Conservation (phyloP, 2,113 vertebrate species). For the Pao palembangensis region DNA sequence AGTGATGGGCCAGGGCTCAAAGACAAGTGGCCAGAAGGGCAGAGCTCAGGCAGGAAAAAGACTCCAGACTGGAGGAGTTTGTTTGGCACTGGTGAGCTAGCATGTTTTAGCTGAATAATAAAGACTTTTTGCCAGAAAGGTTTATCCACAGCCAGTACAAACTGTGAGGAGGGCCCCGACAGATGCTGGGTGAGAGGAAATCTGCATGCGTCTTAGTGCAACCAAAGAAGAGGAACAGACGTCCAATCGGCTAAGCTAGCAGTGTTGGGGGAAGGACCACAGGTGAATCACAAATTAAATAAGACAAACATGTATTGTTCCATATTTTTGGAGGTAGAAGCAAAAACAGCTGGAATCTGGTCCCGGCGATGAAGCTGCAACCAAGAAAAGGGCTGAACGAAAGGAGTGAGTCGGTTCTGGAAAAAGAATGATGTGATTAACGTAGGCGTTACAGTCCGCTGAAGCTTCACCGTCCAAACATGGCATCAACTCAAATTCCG, state of each 20-base stretch:
- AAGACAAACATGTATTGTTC: constrained; percentile 5
- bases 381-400: constrained; percentile 23
- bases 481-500: constrained; percentile 1
- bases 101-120: constrained; percentile 19
- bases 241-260: no score
- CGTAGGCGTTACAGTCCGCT: constrained; percentile 25
- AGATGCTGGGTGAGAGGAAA: no score
- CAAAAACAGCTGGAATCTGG: constrained; percentile 20
- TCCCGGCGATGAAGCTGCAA: constrained; percentile 34
- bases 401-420: constrained; percentile 35
- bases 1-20: constrained; percentile 8
- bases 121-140: no score
- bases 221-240: neutral
- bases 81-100: constrained; percentile 7
- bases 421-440: constrained; percentile 30
- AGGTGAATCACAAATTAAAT: no score
- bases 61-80: constrained; percentile 6
- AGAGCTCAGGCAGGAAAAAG: constrained; percentile 12
- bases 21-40: constrained; percentile 8
- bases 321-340: constrained; percentile 63
- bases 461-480: constrained; percentile 55
- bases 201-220: constrained; percentile 32
- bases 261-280: no score
- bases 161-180: no score
- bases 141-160: no score